A percentile compares a stretch with the other conserved stretches of the same genome.
Evolutionary conservation across 30 jellyfish, hydroid and myxozoan genomes (phyloP).

Genomic region (Phacellophora camtschatica): DNA sequence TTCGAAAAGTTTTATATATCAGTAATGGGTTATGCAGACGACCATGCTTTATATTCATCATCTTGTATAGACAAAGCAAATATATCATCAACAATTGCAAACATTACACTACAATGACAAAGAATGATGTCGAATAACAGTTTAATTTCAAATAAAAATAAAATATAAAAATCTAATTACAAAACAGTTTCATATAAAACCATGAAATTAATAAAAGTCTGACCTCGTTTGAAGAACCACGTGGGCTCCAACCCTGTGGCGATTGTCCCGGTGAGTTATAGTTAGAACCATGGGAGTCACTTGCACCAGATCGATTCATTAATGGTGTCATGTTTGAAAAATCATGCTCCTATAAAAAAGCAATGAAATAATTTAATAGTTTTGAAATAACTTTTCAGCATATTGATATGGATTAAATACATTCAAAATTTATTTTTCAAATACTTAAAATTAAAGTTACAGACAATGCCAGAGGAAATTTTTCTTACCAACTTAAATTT

Average conservation of each 20-base stretch:
- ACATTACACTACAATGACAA: too few relatives aligned
- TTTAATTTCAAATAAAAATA: too few relatives aligned
- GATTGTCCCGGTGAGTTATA: neutral
- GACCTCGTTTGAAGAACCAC: constrained; percentile 7
- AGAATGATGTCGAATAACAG: too few relatives aligned
- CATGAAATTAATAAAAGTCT: neutral
- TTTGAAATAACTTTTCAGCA: too few relatives aligned
- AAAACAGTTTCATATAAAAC: too few relatives aligned
- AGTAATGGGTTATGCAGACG: constrained; percentile 18
- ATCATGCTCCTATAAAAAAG: too few relatives aligned
- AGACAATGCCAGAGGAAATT: neutral
- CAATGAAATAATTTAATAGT: too few relatives aligned
- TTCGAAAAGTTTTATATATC: too few relatives aligned
- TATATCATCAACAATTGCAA: constrained; percentile 29
- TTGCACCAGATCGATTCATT: constrained; percentile 13
- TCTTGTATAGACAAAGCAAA: constrained; percentile 19
- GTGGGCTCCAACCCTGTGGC: constrained; percentile 5
- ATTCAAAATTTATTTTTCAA: too few relatives aligned
- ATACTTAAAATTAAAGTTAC: neutral
- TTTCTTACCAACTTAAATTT: neutral
- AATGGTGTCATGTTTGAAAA: constrained; percentile 46
- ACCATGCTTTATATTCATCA: constrained; percentile 11
- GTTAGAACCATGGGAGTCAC: neutral
- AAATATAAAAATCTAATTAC: too few relatives aligned
- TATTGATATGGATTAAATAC: too few relatives aligned